Conservation (phyloP, 2,113 vertebrate species). For the Silurus glanis region DNA sequence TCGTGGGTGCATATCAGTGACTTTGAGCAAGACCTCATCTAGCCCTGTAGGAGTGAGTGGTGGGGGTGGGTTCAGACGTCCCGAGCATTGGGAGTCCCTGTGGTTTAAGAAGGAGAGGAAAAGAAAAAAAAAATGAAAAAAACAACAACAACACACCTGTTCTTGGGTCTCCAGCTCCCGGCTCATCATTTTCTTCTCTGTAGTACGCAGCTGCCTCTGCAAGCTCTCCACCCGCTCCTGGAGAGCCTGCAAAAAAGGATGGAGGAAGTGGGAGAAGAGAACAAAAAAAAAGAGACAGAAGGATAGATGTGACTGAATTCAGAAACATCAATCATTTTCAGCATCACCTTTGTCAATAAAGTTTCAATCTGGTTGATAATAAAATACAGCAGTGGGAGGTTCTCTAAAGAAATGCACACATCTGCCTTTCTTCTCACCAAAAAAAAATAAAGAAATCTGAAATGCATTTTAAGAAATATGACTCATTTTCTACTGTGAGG, state of each 20-base stretch:
- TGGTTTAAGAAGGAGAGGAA: not conserved
- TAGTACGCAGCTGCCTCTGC: constrained; percentile 66
- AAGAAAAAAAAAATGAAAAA: not conserved
- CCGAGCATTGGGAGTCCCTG: constrained; percentile 12
- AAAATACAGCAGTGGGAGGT: not conserved
- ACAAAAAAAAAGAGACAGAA: constrained; percentile 20
- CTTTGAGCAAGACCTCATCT: constrained; percentile 3
- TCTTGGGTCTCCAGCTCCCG: constrained; percentile 83
- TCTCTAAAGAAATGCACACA: not conserved
- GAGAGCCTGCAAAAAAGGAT: constrained; percentile 73
- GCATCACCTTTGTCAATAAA: constrained; percentile 20
- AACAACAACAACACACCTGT: constrained; percentile 75
- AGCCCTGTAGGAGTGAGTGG: constrained; percentile 33
- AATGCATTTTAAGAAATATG: constrained; percentile 16
- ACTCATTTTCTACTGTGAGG: not conserved
- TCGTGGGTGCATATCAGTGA: constrained; percentile 60
- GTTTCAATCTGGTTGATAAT: not conserved
- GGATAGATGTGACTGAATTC: constrained; percentile 34
- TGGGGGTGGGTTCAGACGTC: not conserved
- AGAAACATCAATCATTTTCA: not conserved
- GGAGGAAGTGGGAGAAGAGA: constrained; percentile 33
- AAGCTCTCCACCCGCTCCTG: constrained; percentile 80
- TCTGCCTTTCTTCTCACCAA: constrained; percentile 13
- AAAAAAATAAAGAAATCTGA: not conserved
- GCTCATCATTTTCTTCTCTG: constrained; percentile 80